phyloP scores from a whole-genome alignment of 2,888 invertebrate genomes.

The Sinohyriopsis cumingii region DNA sequence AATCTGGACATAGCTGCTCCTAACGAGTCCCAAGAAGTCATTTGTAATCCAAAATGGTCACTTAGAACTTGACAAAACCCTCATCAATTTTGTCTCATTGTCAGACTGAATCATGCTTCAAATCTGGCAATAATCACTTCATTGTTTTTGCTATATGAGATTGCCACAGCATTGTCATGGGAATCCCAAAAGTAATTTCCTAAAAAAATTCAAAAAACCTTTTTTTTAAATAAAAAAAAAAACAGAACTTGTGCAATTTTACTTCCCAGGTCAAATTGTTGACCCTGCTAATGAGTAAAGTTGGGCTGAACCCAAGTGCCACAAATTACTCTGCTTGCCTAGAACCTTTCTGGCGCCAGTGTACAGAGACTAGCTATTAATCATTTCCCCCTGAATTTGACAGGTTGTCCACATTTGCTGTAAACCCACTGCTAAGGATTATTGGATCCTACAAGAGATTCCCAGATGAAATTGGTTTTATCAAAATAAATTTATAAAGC shows the following conservation, averaged over 20 bases:
- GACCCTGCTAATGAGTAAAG: slow-evolving; percentile 20
- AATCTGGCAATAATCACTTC: slow-evolving; percentile 3
- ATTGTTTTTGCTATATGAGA: background rate
- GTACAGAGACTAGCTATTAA: slow-evolving; percentile 36
- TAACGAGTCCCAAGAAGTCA: slow-evolving; percentile 54
- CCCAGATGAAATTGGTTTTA: no score
- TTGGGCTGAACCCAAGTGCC: slow-evolving; percentile 14
- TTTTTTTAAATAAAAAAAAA: no score
- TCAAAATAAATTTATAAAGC: no score
- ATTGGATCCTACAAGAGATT: no score
- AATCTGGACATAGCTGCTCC: slow-evolving; percentile 35
- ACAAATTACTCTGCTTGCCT: slow-evolving; percentile 13
- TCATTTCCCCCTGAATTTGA: slow-evolving; percentile 38
- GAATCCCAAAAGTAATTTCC: no score
- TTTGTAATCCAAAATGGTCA: slow-evolving; percentile 40
- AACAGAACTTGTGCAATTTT: no score
- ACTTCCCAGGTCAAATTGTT: slow-evolving; percentile 2
- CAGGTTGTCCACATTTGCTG: slow-evolving; percentile 38
- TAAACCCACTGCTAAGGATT: no score
- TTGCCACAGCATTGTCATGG: no score
- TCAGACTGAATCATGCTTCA: slow-evolving; percentile 6
- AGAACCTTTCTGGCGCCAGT: slow-evolving; percentile 28
- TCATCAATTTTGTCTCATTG: slow-evolving; percentile 27
- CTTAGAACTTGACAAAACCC: slow-evolving; percentile 17
- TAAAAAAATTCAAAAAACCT: no score